Conservation (phyloP, 2,113 vertebrate species). For the Willisornis vidua region DNA sequence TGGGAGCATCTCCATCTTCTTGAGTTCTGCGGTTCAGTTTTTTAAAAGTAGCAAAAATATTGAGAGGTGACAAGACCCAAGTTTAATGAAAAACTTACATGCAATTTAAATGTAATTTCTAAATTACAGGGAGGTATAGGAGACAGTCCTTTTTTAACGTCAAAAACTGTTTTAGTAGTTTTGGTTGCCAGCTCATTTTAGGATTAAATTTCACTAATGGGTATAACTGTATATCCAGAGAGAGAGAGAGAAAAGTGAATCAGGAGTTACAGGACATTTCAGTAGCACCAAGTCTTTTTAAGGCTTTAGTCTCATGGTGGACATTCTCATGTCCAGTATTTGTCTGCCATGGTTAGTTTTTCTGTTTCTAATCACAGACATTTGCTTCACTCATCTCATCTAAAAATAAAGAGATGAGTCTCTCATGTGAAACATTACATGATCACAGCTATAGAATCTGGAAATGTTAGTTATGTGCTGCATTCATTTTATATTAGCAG, state of each 20-base stretch:
- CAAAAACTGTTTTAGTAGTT: constrained; percentile 8
- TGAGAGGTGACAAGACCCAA: neutral
- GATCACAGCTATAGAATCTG: neutral
- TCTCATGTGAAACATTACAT: neutral
- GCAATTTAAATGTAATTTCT: neutral
- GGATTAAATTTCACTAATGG: constrained; percentile 10
- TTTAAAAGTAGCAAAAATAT: neutral
- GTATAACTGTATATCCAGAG: neutral
- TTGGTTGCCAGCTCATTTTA: neutral
- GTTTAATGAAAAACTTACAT: neutral
- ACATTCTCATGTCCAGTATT: neutral
- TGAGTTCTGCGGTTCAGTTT: neutral
- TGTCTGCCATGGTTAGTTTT: neutral
- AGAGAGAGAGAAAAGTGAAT: neutral
- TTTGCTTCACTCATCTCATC: constrained; percentile 17
- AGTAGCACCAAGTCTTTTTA: neutral
- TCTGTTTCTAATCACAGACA: neutral
- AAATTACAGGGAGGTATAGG: neutral
- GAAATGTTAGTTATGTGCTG: neutral
- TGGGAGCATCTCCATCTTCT: neutral
- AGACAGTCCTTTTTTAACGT: neutral
- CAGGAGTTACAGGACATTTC: neutral
- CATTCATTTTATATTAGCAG: neutral
- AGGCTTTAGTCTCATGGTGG: neutral
- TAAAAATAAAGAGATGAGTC: neutral